phyloP scores from a whole-genome alignment of 92 coral and sea anemone species.

The Paramuricea clavata region DNA sequence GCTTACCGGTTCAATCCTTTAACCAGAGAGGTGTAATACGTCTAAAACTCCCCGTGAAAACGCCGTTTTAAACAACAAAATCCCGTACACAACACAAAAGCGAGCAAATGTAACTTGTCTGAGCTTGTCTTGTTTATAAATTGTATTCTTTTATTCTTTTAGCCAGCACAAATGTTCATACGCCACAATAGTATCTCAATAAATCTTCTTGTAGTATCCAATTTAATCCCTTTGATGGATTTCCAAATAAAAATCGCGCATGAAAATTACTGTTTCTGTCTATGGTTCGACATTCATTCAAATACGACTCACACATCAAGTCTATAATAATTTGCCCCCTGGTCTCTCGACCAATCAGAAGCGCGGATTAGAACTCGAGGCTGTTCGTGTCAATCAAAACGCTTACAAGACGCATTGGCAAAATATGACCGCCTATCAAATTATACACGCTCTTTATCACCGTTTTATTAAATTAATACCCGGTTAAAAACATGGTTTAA shows the following conservation, averaged over 20 bases:
- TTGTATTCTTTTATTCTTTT: neutral
- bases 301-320: constrained; percentile 36
- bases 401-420: constrained; percentile 7
- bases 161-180: neutral
- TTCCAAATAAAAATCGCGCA: constrained; percentile 11
- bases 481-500: neutral
- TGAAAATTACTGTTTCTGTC: neutral
- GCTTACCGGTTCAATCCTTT: constrained; percentile 14
- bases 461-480: constrained; percentile 9
- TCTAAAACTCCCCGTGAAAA: neutral
- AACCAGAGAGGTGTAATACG: neutral
- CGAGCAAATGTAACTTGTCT: neutral
- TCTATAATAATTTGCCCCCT: constrained; percentile 47
- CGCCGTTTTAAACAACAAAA: constrained; percentile 5
- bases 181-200: neutral
- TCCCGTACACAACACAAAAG: constrained; percentile 25
- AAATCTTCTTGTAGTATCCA: neutral
- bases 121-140: neutral
- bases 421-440: constrained; percentile 25
- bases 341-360: constrained; percentile 35
- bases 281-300: constrained; percentile 23
- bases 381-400: constrained; percentile 53
- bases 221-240: constrained; percentile 44
- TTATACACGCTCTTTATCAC: constrained; percentile 18
- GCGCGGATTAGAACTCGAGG: constrained; percentile 13